phyloP scores from a whole-genome alignment of 2,797 vertebrate species.

The Semaprochilodus insignis region DNA sequence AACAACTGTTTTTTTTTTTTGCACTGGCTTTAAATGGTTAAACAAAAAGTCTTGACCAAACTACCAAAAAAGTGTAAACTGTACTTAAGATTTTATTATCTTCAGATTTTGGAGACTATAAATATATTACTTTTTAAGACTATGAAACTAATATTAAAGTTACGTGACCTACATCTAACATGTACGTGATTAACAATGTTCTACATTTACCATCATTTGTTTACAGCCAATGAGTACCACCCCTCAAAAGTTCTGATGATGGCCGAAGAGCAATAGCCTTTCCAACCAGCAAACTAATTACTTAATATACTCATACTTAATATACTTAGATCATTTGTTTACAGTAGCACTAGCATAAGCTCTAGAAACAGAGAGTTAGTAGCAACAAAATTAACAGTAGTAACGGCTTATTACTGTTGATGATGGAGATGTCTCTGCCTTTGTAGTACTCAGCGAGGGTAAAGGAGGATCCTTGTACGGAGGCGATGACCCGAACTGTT shows the following conservation, averaged over 20 bases:
- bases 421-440: conserved; percentile 90
- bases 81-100: no score
- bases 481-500: conserved; percentile 91
- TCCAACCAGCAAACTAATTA: not conserved
- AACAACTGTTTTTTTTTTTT: not conserved
- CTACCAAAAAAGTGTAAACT: no score
- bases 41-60: no score
- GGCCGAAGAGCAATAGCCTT: not conserved
- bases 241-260: not conserved
- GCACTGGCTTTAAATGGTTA: not conserved
- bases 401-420: conserved; percentile 84
- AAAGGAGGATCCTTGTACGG: conserved; percentile 87
- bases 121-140: no score
- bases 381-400: not conserved
- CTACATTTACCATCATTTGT: no score
- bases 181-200: no score
- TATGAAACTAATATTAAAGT: no score
- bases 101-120: no score
- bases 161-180: no score
- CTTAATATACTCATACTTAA: not conserved
- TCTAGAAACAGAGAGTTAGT: not conserved
- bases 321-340: not conserved
- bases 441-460: conserved; percentile 95
- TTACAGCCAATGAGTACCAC: not conserved
- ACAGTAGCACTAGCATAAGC: not conserved